phyloP scores from a whole-genome alignment of 2,797 vertebrate species.

The Hylomyscus alleni region DNA sequence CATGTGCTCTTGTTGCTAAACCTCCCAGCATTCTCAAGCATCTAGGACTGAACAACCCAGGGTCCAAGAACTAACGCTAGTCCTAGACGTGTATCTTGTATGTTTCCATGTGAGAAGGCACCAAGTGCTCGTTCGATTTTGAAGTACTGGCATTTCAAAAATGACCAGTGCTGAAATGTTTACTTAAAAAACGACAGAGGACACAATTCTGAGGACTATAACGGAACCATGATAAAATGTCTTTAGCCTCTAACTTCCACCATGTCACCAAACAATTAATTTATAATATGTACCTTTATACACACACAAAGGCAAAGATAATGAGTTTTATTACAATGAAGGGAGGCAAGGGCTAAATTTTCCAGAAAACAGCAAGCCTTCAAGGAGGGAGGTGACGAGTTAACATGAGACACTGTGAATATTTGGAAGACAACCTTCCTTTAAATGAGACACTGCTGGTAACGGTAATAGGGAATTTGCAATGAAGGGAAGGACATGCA shows the following conservation, averaged over 20 bases:
- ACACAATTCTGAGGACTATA: slow-evolving; percentile 70
- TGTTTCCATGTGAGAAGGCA: slow-evolving; percentile 55
- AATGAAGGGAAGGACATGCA: slow-evolving; percentile 99
- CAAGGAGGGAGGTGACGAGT: slow-evolving; percentile 92
- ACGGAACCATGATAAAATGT: slow-evolving; percentile 69
- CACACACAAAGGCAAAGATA: slow-evolving; percentile 78
- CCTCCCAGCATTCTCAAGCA: slow-evolving; percentile 41
- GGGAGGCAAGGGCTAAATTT: slow-evolving; percentile 81
- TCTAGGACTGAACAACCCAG: neutral
- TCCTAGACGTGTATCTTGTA: neutral
- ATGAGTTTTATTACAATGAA: slow-evolving; percentile 84
- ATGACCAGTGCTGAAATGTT: slow-evolving; percentile 52
- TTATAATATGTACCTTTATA: slow-evolving; percentile 67
- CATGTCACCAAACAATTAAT: slow-evolving; percentile 79
- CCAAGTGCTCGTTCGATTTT: slow-evolving; percentile 55
- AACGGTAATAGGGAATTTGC: slow-evolving; percentile 99
- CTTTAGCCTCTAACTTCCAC: slow-evolving; percentile 72
- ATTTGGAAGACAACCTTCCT: slow-evolving; percentile 96
- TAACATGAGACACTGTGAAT: slow-evolving; percentile 93
- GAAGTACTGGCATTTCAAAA: slow-evolving; percentile 66
- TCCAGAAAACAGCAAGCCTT: slow-evolving; percentile 86
- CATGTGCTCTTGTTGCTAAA: slow-evolving; percentile 55
- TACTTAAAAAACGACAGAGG: slow-evolving; percentile 62
- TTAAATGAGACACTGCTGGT: slow-evolving; percentile 97
- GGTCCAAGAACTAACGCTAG: slow-evolving; percentile 27